Evolutionary conservation across 1,140 invertebrate species (phyloP).

Genomic region (Hylyphantes graminicola): DNA sequence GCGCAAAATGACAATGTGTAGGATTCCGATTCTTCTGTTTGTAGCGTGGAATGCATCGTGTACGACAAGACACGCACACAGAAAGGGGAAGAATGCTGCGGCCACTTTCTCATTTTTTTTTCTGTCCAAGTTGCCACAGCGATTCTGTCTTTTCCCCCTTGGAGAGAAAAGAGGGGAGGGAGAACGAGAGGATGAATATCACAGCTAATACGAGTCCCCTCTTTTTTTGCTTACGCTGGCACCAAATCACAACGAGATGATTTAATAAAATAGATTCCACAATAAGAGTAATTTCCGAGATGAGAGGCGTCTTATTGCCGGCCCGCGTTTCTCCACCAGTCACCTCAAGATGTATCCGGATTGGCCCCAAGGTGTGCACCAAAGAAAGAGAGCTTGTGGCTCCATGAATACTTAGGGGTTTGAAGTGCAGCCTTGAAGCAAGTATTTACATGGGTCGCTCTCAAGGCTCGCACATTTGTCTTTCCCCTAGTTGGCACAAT

Average conservation of each 20-base stretch:
- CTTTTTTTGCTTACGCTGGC: conserved; percentile 25
- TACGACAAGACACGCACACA: too few species aligned
- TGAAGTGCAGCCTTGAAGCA: too few species aligned
- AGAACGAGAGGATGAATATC: conserved; percentile 45
- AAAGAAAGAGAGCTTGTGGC: too few species aligned
- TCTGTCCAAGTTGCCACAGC: conserved; percentile 8
- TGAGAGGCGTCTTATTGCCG: too few species aligned
- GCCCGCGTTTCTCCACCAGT: too few species aligned
- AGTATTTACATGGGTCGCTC: too few species aligned
- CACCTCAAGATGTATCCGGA: too few species aligned
- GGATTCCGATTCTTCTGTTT: neutral
- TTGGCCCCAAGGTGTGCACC: too few species aligned
- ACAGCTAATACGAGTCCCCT: conserved; percentile 52
- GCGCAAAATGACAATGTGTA: conserved; percentile 54
- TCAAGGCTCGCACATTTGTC: too few species aligned
- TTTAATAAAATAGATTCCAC: conserved; percentile 54
- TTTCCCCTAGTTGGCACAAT: too few species aligned
- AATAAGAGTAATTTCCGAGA: neutral
- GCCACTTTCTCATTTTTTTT: neutral
- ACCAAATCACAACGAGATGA: conserved; percentile 53
- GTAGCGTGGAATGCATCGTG: conserved; percentile 36
- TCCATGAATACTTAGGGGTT: too few species aligned
- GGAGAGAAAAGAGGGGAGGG: conserved; percentile 32
- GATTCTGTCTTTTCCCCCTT: conserved; percentile 31
- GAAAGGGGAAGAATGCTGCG: too few species aligned